Base-by-base conservation (phyloP, 2,113 vertebrate genomes). In the Scomber scombrus region DNA sequence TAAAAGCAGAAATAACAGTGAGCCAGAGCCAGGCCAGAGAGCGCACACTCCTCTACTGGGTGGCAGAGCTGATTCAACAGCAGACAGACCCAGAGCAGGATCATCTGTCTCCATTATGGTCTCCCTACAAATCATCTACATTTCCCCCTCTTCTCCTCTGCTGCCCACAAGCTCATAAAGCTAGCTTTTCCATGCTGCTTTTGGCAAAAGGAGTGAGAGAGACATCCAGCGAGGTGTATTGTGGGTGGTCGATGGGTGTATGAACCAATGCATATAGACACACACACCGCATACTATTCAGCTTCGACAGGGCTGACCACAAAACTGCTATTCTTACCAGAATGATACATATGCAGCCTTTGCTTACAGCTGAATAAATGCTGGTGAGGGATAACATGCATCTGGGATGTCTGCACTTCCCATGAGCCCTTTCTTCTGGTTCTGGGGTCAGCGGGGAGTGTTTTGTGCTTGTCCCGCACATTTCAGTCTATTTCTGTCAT, bases 361-460 rank as follows among this genome's bases (percentile, higher is more conserved):
- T 82, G 66, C 86, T 81, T 85, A 85, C 91, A 92, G 92, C 91
- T 92, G 93, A 89, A 84, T 91, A 92, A 94, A 94, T 91, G 86
- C 72, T 51, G 71, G 55, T 31, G 76, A 78, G 58, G 74, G 63
- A 72, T 75, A 81, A 80, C 80, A 75, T 55, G 67, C 51, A 81
- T 87, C 78, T 80, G 77, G 86, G 85, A 88, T 81, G 68, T 90
- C 80, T 76, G 85, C 73, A 78, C 78, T 82, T 91, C 83, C 78
- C 84, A 60, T 46, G 75, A 78, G 72, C n/a, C 63, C 7, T 46
- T 55, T 70, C 45, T 47, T 70, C 70, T 78, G 77, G 69, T 76
- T 80, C 58, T 65, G 34, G 61, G 62, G 71, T 78, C 82, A 65
- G 12, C 4, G 51, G 46, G 14, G 51, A 79, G 13, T 57, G 63